Conservation (phyloP, 2,797 vertebrate species). For the Alcedo quadribrachys region DNA sequence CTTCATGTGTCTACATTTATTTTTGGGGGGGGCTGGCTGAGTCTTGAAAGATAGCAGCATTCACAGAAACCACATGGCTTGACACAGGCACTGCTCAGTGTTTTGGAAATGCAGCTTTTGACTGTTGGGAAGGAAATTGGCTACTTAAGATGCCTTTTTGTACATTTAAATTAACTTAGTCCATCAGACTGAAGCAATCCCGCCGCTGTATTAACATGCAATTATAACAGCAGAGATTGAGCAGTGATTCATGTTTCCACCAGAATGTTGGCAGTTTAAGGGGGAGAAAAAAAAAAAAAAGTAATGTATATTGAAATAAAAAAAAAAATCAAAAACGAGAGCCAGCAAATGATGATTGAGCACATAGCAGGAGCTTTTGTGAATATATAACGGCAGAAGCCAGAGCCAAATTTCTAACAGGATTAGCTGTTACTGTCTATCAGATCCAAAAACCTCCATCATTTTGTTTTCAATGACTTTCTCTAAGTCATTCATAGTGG, state of each 20-base stretch:
- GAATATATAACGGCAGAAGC: constrained; percentile 35
- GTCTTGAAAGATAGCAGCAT: constrained; percentile 47
- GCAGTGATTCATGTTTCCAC: constrained; percentile 73
- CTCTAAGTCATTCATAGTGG: constrained; percentile 16
- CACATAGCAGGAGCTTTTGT: constrained; percentile 54
- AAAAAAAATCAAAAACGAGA: constrained; percentile 49
- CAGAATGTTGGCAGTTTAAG: constrained; percentile 62
- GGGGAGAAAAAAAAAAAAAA: not conserved
- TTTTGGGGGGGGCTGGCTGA: not conserved
- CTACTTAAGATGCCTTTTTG: constrained; percentile 73
- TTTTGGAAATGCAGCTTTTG: constrained; percentile 65
- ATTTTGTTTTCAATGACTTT: constrained; percentile 51
- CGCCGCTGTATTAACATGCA: constrained; percentile 72
- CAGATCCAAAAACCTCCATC: constrained; percentile 44
- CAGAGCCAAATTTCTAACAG: constrained; percentile 50
- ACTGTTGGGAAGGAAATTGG: constrained; percentile 71
- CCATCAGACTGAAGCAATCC: constrained; percentile 67
- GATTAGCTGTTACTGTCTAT: constrained; percentile 52
- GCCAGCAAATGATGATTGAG: constrained; percentile 55
- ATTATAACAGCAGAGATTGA: constrained; percentile 74
- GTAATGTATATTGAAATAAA: constrained; percentile 49
- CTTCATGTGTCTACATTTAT: constrained; percentile 26
- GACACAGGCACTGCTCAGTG: constrained; percentile 39
- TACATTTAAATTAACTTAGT: constrained; percentile 76
- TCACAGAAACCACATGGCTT: constrained; percentile 12